A percentile compares a stretch with the other conserved stretches of the same genome.
These are phyloP conservation scores for Dendroctonus ponderosae DNA, from an alignment of 1,140 invertebrate species.

Conservation along the genomic window DNA sequence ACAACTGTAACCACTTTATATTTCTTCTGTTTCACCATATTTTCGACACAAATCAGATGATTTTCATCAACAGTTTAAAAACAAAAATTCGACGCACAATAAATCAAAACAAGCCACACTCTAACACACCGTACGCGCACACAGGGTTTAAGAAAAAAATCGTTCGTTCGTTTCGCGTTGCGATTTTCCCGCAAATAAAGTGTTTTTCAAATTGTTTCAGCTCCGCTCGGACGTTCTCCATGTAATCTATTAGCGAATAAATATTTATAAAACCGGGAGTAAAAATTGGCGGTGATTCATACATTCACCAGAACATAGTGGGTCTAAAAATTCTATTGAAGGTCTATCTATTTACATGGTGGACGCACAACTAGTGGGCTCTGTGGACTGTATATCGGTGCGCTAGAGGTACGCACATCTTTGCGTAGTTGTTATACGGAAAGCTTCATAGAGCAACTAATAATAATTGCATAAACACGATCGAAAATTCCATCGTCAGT, in stretches of 20 bases:
- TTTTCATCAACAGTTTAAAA: not conserved
- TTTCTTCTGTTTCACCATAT: conserved; percentile 33
- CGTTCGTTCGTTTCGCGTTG: conserved; percentile 20
- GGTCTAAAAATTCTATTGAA: too few relatives aligned
- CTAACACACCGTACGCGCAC: conserved; percentile 15
- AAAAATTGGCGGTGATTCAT: conserved; percentile 33
- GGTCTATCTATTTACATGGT: too few relatives aligned
- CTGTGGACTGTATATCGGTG: too few relatives aligned
- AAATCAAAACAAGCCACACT: not conserved
- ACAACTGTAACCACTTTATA: conserved; percentile 26
- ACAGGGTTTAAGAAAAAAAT: conserved; percentile 2
- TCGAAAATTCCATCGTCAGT: too few relatives aligned
- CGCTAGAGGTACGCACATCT: too few relatives aligned
- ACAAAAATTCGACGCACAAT: too few relatives aligned
- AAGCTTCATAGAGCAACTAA: too few relatives aligned
- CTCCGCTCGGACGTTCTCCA: conserved; percentile 11
- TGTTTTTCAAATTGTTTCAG: conserved; percentile 21
- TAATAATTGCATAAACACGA: too few relatives aligned
- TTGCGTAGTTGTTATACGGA: too few relatives aligned
- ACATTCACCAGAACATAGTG: not conserved
- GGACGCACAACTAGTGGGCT: too few relatives aligned
- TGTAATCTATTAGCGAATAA: conserved; percentile 30
- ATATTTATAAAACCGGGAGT: conserved; percentile 36
- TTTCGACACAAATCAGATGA: not conserved
- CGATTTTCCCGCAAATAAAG: conserved; percentile 18